Conservation (phyloP, 2,888 invertebrate species). For the Liopterus haemorrhoidalis region DNA sequence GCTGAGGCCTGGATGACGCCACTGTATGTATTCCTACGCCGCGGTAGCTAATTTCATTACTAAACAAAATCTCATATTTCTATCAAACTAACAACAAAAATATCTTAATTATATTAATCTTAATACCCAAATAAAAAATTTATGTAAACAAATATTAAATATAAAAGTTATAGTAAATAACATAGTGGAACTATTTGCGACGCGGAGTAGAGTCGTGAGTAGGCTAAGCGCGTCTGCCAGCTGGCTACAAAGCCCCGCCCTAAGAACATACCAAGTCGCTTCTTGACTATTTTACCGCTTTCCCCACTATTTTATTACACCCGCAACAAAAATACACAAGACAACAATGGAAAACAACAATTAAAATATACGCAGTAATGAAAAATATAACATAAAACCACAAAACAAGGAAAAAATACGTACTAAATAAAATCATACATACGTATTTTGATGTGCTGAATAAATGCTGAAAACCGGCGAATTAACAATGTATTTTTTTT, state of each 20-base stretch:
- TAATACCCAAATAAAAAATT: slow-evolving; percentile 3
- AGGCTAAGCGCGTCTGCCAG: slow-evolving; percentile 54
- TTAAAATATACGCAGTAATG: no score
- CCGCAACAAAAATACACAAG: no score
- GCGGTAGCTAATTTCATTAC: slow-evolving; percentile 21
- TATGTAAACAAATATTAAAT: slow-evolving; percentile 1
- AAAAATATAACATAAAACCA: no score
- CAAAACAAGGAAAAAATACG: no score
- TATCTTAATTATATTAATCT: slow-evolving; percentile 3
- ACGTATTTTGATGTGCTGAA: no score
- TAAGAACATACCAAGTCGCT: slow-evolving; percentile 44
- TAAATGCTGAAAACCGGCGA: no score
- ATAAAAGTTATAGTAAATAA: slow-evolving; percentile 27
- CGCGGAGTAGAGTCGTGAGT: slow-evolving; percentile 41
- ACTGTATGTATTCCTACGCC: slow-evolving; percentile 45
- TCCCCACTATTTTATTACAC: no score
- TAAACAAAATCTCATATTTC: slow-evolving; percentile 7
- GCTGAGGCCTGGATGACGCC: slow-evolving; percentile 55
- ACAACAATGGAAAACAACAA: no score
- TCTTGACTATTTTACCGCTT: no score
- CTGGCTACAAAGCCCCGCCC: slow-evolving; percentile 53
- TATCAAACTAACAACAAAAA: slow-evolving; percentile 1
- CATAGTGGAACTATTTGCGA: slow-evolving; percentile 43
- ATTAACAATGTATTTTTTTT: no score
- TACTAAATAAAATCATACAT: no score